Percentiles rank a stretch among this genome's conserved stretches.
These are phyloP conservation scores for Gasteruption jaculator DNA, from an alignment of 2,888 invertebrate genomes.

Conservation along the genomic window DNA sequence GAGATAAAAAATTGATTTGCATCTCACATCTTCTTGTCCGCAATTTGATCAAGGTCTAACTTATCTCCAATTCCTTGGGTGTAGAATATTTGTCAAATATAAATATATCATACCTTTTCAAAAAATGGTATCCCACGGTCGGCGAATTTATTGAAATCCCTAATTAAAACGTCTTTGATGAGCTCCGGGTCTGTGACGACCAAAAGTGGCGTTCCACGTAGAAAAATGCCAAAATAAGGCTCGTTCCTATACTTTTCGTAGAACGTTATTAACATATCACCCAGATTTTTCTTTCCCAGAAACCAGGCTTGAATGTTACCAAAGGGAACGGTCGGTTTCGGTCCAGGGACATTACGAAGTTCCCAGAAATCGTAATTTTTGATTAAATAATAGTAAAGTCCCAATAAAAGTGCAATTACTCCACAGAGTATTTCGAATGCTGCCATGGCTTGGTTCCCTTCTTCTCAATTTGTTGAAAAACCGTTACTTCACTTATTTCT, in stretches of 20 bases:
- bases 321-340: slow-evolving; percentile 38
- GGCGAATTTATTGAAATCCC: slow-evolving; percentile 44
- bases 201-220: slow-evolving; percentile 41
- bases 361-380: slow-evolving; percentile 49
- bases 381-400: slow-evolving; percentile 30
- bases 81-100: too few species aligned
- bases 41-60: too few species aligned
- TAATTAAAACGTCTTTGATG: slow-evolving; percentile 46
- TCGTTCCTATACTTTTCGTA: slow-evolving; percentile 27
- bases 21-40: too few species aligned
- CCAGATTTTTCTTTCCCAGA: slow-evolving; percentile 6
- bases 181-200: slow-evolving; percentile 45
- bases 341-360: slow-evolving; percentile 43
- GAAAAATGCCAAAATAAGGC: slow-evolving; percentile 48
- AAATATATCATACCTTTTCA: too few species aligned
- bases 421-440: slow-evolving; percentile 42
- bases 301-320: slow-evolving; percentile 43
- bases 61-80: too few species aligned
- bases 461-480: too few species aligned
- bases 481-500: too few species aligned
- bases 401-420: slow-evolving; percentile 40
- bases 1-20: too few species aligned
- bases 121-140: slow-evolving; percentile 42
- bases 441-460: too few species aligned
- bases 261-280: slow-evolving; percentile 11